Conservation (phyloP, 2,888 invertebrate species). For the Aphodius granarius region DNA sequence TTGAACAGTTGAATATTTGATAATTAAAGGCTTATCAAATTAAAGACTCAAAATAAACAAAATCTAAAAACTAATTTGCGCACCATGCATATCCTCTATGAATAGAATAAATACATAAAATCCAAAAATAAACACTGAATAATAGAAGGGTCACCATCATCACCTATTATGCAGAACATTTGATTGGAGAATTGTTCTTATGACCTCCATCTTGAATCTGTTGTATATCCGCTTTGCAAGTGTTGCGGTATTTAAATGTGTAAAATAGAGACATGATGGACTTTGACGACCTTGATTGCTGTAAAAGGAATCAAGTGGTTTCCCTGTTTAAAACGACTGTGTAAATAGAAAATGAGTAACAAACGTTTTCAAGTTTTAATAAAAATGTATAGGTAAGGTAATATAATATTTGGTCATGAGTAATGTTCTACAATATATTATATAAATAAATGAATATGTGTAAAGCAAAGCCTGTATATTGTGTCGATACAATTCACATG, state of each 20-base stretch:
- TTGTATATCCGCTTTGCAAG: not conserved
- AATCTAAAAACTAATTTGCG: not conserved
- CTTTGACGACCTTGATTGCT: not conserved
- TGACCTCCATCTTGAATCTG: not conserved
- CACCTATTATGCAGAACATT: not conserved
- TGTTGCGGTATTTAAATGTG: not conserved
- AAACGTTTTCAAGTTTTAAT: not conserved
- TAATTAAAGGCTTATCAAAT: too few species aligned
- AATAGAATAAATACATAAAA: not conserved
- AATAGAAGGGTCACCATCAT: not conserved
- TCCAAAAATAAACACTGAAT: not conserved
- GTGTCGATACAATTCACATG: not conserved
- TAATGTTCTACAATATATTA: not conserved
- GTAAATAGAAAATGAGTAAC: not conserved
- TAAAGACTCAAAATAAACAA: too few species aligned
- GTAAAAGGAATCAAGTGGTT: not conserved
- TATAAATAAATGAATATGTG: not conserved
- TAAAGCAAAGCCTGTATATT: not conserved
- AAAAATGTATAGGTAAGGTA: not conserved
- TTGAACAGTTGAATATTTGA: too few species aligned
- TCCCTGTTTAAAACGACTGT: not conserved
- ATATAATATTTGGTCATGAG: not conserved
- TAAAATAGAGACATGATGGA: not conserved
- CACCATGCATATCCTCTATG: not conserved
- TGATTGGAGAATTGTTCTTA: not conserved